phyloP scores from a whole-genome alignment of 1,140 invertebrate species.

The Danaus melanippus region DNA sequence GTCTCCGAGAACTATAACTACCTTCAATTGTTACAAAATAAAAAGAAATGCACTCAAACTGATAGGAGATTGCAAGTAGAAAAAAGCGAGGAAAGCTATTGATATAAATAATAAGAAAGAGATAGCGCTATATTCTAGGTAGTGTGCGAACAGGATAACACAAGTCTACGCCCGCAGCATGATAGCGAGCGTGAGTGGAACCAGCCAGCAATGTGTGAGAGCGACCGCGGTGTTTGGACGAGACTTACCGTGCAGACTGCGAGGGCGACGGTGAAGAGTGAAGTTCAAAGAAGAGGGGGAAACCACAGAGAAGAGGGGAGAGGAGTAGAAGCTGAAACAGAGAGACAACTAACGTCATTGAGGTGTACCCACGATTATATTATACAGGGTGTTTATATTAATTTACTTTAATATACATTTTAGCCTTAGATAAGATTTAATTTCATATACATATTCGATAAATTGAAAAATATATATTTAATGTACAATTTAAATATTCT shows the following conservation, averaged over 20 bases:
- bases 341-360: neutral
- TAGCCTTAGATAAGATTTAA: too few species aligned
- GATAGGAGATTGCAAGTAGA: too few species aligned
- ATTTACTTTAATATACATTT: neutral
- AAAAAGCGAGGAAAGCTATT: too few species aligned
- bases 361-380: neutral
- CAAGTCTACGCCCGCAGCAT: slow-evolving; percentile 25
- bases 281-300: slow-evolving; percentile 26
- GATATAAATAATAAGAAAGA: too few species aligned
- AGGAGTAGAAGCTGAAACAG: slow-evolving; percentile 30
- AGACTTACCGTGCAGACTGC: slow-evolving; percentile 49
- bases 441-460: too few species aligned
- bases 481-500: neutral
- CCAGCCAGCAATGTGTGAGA: slow-evolving; percentile 32
- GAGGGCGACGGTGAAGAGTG: slow-evolving; percentile 30
- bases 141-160: neutral
- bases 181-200: slow-evolving; percentile 34
- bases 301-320: slow-evolving; percentile 22
- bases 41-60: too few species aligned
- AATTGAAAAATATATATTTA: too few species aligned
- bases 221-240: slow-evolving; percentile 37
- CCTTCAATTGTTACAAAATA: too few species aligned
- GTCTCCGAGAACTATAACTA: too few species aligned
- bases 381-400: slow-evolving; percentile 1
- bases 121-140: too few species aligned